Percentiles rank a stretch among this genome's conserved stretches.
These are phyloP conservation scores for Amblyjoppa proteus DNA, from an alignment of 2,888 invertebrate genomes.

Conservation along the genomic window DNA sequence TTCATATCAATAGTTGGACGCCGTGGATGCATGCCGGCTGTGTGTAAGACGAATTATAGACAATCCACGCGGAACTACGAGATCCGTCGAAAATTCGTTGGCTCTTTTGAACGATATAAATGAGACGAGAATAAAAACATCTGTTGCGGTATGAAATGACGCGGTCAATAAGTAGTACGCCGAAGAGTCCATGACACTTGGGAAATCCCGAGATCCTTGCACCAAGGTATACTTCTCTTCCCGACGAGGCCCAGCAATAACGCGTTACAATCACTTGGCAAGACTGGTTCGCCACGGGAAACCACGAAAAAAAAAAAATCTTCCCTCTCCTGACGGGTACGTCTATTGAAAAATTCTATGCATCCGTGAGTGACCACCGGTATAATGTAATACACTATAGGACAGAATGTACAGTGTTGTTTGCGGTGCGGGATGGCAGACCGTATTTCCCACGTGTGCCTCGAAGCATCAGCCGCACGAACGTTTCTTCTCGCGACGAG, in stretches of 20 bases:
- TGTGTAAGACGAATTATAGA: too few species aligned
- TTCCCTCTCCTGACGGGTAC: slow-evolving; percentile 55
- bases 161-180: slow-evolving; percentile 51
- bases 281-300: slow-evolving; percentile 12
- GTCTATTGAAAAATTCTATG: slow-evolving; percentile 73
- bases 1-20: too few species aligned
- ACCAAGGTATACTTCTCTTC: slow-evolving; percentile 28
- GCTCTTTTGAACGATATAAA: slow-evolving; percentile 33
- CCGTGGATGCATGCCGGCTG: too few species aligned
- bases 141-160: slow-evolving; percentile 39
- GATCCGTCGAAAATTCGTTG: slow-evolving; percentile 45
- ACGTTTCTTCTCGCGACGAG: slow-evolving; percentile 44
- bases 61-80: slow-evolving; percentile 7
- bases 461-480: slow-evolving; percentile 52
- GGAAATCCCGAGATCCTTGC: slow-evolving; percentile 64
- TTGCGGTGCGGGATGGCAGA: slow-evolving; percentile 38
- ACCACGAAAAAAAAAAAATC: slow-evolving; percentile 52
- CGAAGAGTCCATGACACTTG: slow-evolving; percentile 56
- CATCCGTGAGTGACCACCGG: slow-evolving; percentile 69
- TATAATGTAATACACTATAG: slow-evolving; percentile 22
- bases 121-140: slow-evolving; percentile 35
- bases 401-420: slow-evolving; percentile 47
- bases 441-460: slow-evolving; percentile 68
- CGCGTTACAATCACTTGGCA: slow-evolving; percentile 60
- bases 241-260: slow-evolving; percentile 17